phyloP scores from a whole-genome alignment of 2,113 vertebrate species.

The Hemiscyllium ocellatum region DNA sequence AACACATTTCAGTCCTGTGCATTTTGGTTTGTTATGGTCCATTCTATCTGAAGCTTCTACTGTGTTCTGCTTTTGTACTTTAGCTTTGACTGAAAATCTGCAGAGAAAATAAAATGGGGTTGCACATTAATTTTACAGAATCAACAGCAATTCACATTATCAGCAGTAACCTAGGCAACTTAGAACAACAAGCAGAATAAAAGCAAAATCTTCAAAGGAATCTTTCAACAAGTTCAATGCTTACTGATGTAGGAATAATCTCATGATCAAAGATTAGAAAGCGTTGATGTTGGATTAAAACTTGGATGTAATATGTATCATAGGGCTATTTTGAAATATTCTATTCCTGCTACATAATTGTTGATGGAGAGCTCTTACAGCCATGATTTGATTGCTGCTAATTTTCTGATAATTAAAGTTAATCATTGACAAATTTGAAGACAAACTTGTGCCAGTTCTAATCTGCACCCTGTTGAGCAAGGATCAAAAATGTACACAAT shows the following conservation, averaged over 20 bases:
- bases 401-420: background rate
- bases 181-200: background rate
- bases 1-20: background rate
- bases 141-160: background rate
- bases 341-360: background rate
- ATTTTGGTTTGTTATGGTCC: background rate
- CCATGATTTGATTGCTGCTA: background rate
- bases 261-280: background rate
- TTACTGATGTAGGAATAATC: background rate
- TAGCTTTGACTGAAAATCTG: background rate
- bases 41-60: background rate
- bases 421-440: background rate
- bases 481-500: background rate
- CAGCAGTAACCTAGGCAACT: background rate
- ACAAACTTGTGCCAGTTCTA: background rate
- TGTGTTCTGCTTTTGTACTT: background rate
- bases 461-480: background rate
- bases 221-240: background rate
- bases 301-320: background rate
- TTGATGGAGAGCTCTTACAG: background rate
- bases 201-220: background rate
- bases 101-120: background rate
- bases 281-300: background rate
- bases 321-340: background rate
- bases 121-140: background rate